Conservation (phyloP, 2,888 invertebrate genomes). For the Drosophila nr. perissopoda region DNA sequence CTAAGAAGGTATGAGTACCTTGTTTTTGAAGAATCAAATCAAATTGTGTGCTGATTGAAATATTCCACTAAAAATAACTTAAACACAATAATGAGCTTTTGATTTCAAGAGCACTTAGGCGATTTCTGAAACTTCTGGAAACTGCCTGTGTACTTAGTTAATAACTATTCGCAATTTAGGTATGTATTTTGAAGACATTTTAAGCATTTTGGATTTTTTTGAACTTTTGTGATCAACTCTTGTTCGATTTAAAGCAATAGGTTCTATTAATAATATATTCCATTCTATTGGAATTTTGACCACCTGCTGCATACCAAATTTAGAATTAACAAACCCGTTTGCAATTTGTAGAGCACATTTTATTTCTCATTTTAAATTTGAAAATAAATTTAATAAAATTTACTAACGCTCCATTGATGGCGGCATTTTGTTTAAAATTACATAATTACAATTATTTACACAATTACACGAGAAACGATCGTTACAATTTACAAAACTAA, state of each 20-base stretch:
- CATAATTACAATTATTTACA: constrained; percentile 70
- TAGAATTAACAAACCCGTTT: background rate
- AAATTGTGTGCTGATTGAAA: background rate
- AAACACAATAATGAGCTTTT: constrained; percentile 8
- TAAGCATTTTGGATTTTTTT: fast-evolving
- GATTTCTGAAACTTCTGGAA: background rate
- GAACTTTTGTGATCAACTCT: background rate
- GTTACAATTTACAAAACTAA: constrained; percentile 47
- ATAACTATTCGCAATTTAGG: background rate
- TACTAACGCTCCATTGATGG: constrained; percentile 46
- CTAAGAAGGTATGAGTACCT: constrained; percentile 8
- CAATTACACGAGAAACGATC: constrained; percentile 51
- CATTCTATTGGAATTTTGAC: background rate
- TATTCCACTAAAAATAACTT: background rate
- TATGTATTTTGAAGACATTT: background rate
- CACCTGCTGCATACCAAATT: background rate
- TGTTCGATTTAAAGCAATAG: too few species aligned
- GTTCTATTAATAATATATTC: background rate
- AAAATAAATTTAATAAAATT: constrained; percentile 65
- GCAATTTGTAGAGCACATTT: constrained; percentile 44
- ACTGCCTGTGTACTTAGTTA: background rate
- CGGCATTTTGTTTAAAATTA: constrained; percentile 47
- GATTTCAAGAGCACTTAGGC: constrained; percentile 4
- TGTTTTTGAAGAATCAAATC: constrained; percentile 6
- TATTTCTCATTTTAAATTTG: constrained; percentile 45